These are phyloP conservation scores for Pedionomus torquatus DNA, from an alignment of 2,113 vertebrate genomes.

Conservation along the genomic window DNA sequence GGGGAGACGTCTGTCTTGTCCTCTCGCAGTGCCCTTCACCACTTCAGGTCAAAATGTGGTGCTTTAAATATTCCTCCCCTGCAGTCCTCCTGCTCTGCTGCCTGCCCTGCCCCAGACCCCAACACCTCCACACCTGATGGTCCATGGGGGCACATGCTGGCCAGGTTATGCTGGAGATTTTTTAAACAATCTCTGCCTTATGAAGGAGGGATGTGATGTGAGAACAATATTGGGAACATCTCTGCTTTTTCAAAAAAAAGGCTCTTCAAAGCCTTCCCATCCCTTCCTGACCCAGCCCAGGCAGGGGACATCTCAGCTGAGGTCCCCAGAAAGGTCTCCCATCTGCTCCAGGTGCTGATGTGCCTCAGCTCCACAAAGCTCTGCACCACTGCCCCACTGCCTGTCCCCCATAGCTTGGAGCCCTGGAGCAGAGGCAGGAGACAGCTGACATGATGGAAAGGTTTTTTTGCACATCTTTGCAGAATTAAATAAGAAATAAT, in stretches of 20 bases:
- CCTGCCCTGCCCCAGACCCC: not conserved
- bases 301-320: not conserved
- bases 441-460: not conserved
- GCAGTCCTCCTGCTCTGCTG: not conserved
- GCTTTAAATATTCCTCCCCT: not conserved
- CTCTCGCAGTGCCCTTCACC: not conserved
- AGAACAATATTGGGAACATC: not conserved
- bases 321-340: not conserved
- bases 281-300: fast-evolving
- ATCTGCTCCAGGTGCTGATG: not conserved
- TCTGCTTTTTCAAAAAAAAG: not conserved
- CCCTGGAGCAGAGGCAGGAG: not conserved
- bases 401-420: not conserved
- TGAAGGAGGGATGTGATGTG: not conserved
- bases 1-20: not conserved
- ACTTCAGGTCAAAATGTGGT: not conserved
- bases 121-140: too few relatives aligned
- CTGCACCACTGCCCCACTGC: too few relatives aligned
- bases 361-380: not conserved
- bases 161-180: not conserved
- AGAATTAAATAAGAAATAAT: too few relatives aligned
- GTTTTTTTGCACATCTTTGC: fast-evolving
- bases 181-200: not conserved
- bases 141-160: fast-evolving
- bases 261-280: not conserved